phyloP scores from a whole-genome alignment of 35 echinoderm and acorn worm genomes.

The Lytechinus pictus region DNA sequence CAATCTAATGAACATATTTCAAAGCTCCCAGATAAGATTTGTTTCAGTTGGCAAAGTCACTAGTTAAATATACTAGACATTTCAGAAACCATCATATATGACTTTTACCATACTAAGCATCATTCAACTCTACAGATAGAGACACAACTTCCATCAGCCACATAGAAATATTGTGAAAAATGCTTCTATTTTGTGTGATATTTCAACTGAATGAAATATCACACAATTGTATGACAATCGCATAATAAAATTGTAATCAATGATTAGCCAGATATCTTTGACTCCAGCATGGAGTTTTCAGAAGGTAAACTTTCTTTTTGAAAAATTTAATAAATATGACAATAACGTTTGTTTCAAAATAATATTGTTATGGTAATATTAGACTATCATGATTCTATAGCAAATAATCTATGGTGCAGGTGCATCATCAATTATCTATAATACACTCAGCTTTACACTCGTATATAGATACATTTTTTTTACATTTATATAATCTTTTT shows the following conservation, averaged over 20 bases:
- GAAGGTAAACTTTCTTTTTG: not conserved
- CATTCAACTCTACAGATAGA: no score
- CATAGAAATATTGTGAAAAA: no score
- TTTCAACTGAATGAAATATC: no score
- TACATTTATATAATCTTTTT: not conserved
- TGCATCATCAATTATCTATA: not conserved
- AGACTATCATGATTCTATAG: not conserved
- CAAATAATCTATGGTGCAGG: not conserved
- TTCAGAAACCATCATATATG: not conserved
- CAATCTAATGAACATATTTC: not conserved
- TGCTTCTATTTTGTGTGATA: no score
- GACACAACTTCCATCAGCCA: no score
- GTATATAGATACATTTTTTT: not conserved
- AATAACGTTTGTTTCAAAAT: not conserved
- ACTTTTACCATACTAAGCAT: no score
- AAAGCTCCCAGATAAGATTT: not conserved
- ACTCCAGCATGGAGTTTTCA: no score
- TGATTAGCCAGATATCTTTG: no score
- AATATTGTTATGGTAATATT: not conserved
- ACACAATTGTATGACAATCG: no score
- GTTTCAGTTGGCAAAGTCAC: not conserved
- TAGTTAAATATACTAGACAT: not conserved
- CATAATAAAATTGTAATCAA: no score
- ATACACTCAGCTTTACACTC: conserved; percentile 18
- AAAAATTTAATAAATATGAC: not conserved